Conservation (phyloP, 2,113 vertebrate genomes). For the Rhagologus leucostigma region DNA sequence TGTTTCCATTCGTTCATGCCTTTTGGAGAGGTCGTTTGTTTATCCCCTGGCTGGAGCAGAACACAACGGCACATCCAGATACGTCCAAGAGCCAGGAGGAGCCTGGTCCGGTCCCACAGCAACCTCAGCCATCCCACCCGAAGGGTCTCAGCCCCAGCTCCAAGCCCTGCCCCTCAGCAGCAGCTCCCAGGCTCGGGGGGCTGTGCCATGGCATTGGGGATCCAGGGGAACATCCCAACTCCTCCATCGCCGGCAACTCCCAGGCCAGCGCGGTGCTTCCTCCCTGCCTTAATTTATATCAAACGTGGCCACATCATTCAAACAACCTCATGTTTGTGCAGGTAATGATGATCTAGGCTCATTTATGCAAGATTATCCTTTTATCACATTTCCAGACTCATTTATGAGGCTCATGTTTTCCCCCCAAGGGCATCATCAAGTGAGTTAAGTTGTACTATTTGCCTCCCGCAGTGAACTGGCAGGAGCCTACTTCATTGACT, state of each 20-base stretch:
- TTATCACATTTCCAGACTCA: constrained; percentile 83
- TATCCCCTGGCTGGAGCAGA: background rate
- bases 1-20: background rate
- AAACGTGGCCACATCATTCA: constrained; percentile 27
- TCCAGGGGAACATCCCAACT: background rate
- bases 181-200: rapidly evolving
- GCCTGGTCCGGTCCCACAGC: background rate
- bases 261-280: rapidly evolving
- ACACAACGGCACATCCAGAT: background rate
- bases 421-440: constrained; percentile 83
- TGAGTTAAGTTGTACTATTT: constrained; percentile 85
- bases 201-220: background rate
- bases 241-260: background rate
- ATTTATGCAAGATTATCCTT: constrained; percentile 87
- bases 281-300: constrained; percentile 1
- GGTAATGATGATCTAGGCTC: constrained; percentile 78
- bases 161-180: background rate
- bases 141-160: background rate
- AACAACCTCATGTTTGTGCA: constrained; percentile 58
- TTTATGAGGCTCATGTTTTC: constrained; percentile 79
- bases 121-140: rapidly evolving
- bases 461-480: constrained; percentile 82
- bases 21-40: background rate
- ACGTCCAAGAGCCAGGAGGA: background rate
- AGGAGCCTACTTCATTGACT: constrained; percentile 80